A percentile compares a stretch with the other conserved stretches of the same genome.
These are phyloP conservation scores for Diorhabda sublineata DNA, from an alignment of 1,140 invertebrate species.

Conservation along the genomic window DNA sequence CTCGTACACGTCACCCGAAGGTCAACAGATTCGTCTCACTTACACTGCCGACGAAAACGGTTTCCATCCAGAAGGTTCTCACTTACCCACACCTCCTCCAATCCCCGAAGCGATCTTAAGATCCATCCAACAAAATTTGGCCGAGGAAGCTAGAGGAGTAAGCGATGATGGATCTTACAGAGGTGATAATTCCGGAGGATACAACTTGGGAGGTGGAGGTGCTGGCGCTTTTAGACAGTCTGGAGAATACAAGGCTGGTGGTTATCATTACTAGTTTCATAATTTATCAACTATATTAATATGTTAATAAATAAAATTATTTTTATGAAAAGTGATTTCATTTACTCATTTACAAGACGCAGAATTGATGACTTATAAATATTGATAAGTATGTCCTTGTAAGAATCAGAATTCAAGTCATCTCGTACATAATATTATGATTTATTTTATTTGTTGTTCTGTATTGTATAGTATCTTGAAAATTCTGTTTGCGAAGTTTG, in stretches of 20 bases:
- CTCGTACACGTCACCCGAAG: constrained; percentile 55
- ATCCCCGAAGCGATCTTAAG: constrained; percentile 49
- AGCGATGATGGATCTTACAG: constrained; percentile 33
- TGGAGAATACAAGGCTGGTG: not conserved
- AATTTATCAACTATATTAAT: too few species aligned
- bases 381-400: too few species aligned
- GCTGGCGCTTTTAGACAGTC: not conserved
- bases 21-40: constrained; percentile 50
- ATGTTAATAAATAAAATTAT: too few species aligned
- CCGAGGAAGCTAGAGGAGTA: constrained; percentile 33
- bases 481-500: too few species aligned
- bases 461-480: too few species aligned
- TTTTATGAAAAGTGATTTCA: too few species aligned
- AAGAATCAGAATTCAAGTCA: too few species aligned
- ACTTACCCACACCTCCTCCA: constrained; percentile 51
- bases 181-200: constrained; percentile 35
- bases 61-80: constrained; percentile 50
- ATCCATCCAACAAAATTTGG: constrained; percentile 48
- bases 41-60: constrained; percentile 58
- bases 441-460: too few species aligned
- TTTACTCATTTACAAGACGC: too few species aligned
- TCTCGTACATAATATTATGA: too few species aligned
- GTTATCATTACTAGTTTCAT: not conserved
- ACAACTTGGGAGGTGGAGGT: not conserved
- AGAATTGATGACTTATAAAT: too few species aligned